Base-by-base conservation (phyloP, 1,140 invertebrate genomes). In the Drosophila pandora region DNA sequence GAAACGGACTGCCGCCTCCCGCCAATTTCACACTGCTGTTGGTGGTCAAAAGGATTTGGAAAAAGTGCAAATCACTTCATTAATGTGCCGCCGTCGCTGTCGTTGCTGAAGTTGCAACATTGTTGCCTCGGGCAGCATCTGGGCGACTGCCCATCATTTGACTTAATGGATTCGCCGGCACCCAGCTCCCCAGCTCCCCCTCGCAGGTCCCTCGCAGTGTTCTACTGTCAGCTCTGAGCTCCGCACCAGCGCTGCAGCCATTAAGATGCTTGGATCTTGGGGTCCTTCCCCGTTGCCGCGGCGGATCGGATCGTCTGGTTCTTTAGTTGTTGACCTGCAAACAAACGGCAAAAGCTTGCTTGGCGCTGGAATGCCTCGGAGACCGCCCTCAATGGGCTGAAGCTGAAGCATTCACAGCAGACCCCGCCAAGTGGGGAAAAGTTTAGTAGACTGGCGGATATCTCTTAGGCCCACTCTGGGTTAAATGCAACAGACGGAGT, bases 51-150 rank as follows among this genome's bases (percentile, higher is more conserved):
- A 82, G 58, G 39, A 75, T 65, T 61, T 64, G 58, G 47, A 21
- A 73, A 88, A 88, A 70, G 75, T 79, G 83, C 83, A 87, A 87
- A 87, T 87, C 83, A 87, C 83, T 87, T 87, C 79, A 87, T 87
- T 87, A 87, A 88, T 73, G 83, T 74, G 56, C 72, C 62, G 72
- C 43, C 65, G 53, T 37, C 50, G 43, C 32, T 54, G 68, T 58
- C 49, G 41, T 21, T 58, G 25, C 63, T 32, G 57, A 13, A 8
- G 43, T 47, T 72, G 76, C 80, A 76, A 84, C 72, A 50, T 61
- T 84, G 76, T 84, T 84, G 83, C 79, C 56, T 25, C 47, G 65
- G 61, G 61, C 80, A 76, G 43, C 53, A 37, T 69, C 77, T 67
- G 74, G 73, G 54, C 60, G 83, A 56, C 62, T 82, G 78, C 74